phyloP scores from a whole-genome alignment of 2,797 vertebrate species.

The Chaenodraco wilsoni region DNA sequence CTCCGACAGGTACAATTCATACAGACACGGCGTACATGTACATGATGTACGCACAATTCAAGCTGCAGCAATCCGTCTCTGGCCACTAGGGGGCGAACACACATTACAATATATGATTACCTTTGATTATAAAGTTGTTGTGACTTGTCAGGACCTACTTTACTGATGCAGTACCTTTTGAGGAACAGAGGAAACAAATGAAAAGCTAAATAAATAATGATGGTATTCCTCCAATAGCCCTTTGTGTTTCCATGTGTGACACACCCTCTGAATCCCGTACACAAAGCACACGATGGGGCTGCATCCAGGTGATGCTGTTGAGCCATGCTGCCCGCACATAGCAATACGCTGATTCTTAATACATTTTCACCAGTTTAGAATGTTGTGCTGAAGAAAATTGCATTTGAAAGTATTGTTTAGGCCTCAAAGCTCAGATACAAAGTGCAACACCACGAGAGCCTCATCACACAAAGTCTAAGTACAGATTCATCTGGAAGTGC shows the following conservation, averaged over 20 bases:
- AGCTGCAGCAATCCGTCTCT: not conserved
- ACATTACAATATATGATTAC: not conserved
- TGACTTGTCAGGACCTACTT: not conserved
- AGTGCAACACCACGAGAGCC: too few species aligned
- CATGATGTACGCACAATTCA: not conserved
- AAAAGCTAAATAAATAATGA: not conserved
- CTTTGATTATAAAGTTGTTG: not conserved
- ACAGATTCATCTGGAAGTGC: not conserved
- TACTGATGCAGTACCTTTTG: not conserved
- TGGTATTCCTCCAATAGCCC: too few species aligned
- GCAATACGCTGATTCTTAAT: too few species aligned
- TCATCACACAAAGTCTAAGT: not conserved
- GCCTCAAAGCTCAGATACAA: too few species aligned
- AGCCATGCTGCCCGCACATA: too few species aligned
- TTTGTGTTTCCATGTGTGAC: too few species aligned
- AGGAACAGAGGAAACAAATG: not conserved
- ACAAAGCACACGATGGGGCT: too few species aligned
- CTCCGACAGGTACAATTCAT: constrained; percentile 85
- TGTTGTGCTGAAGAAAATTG: too few species aligned
- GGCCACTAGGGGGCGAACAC: not conserved
- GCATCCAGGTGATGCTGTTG: too few species aligned
- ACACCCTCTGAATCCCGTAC: too few species aligned
- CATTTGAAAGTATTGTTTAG: too few species aligned
- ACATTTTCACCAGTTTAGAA: too few species aligned
- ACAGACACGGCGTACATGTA: not conserved